Conservation (phyloP, 2,888 invertebrate genomes). For the Lasiommata megera region DNA sequence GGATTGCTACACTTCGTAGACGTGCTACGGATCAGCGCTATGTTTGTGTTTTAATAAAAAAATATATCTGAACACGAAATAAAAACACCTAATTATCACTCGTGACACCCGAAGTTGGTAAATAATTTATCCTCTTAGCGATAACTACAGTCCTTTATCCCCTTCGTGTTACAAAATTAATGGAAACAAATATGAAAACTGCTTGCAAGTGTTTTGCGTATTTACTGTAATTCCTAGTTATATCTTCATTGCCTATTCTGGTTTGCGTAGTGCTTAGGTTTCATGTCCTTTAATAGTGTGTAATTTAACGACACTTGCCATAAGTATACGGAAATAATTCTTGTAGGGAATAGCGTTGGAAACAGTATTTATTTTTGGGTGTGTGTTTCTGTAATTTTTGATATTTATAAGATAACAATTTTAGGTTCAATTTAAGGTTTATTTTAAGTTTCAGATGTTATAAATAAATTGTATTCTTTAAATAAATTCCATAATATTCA, state of each 20-base stretch:
- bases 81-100: not conserved
- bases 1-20: not conserved
- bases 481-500: too few relatives aligned
- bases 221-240: not conserved
- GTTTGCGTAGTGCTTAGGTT: not conserved
- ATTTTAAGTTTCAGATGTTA: too few relatives aligned
- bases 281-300: not conserved
- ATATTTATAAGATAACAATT: too few relatives aligned
- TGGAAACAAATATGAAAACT: not conserved
- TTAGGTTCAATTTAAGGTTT: too few relatives aligned
- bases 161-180: not conserved
- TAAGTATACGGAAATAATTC: too few relatives aligned
- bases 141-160: slow-evolving; percentile 1
- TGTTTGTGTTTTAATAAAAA: not conserved
- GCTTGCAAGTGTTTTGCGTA: not conserved
- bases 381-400: too few relatives aligned
- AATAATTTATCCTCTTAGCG: not conserved
- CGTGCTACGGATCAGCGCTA: not conserved
- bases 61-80: not conserved
- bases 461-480: too few relatives aligned
- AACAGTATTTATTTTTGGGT: too few relatives aligned
- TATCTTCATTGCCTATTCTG: slow-evolving; percentile 12
- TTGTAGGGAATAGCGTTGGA: too few relatives aligned
- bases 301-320: not conserved
- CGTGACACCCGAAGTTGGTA: not conserved